Evolutionary conservation across 2,888 invertebrate species (phyloP).

Genomic region (Aplocera efformata): DNA sequence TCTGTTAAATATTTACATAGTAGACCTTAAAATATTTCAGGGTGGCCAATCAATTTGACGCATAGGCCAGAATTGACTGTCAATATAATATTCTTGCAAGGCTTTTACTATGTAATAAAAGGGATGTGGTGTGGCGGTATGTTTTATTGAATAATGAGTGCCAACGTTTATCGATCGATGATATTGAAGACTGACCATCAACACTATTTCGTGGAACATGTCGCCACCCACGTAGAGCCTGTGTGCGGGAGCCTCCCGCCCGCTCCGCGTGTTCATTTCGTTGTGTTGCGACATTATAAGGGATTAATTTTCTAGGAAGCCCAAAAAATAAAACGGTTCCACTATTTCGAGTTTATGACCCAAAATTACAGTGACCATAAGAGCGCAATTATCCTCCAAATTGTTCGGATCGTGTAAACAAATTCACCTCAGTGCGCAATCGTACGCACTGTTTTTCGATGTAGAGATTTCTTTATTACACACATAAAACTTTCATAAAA

Average conservation of each 20-base stretch:
- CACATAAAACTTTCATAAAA: conserved; percentile 70
- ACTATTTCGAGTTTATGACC: conserved; percentile 15
- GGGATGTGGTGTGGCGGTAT: conserved; percentile 15
- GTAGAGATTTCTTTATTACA: conserved; percentile 59
- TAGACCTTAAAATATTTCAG: too few species aligned
- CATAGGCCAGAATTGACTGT: conserved; percentile 23
- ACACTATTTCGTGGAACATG: conserved; percentile 66
- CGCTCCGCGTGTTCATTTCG: conserved; percentile 42
- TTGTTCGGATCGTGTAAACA: conserved; percentile 22
- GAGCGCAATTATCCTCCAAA: conserved; percentile 17
- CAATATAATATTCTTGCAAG: conserved; percentile 25
- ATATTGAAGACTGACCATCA: conserved; percentile 51
- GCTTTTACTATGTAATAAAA: conserved; percentile 29
- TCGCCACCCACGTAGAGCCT: conserved; percentile 71
- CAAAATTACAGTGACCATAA: conserved; percentile 19
- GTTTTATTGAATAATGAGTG: conserved; percentile 47
- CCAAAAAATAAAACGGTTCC: conserved; percentile 16
- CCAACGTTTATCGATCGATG: conserved; percentile 50
- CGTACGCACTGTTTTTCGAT: conserved; percentile 33
- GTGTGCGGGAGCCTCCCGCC: conserved; percentile 39
- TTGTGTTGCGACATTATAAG: conserved; percentile 46
- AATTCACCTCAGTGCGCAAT: conserved; percentile 23
- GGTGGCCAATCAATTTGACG: conserved; percentile 17
- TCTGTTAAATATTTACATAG: too few species aligned
- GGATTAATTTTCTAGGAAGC: conserved; percentile 25